Conservation (phyloP, 2,888 invertebrate genomes). For the Drosophila kuntzei region DNA sequence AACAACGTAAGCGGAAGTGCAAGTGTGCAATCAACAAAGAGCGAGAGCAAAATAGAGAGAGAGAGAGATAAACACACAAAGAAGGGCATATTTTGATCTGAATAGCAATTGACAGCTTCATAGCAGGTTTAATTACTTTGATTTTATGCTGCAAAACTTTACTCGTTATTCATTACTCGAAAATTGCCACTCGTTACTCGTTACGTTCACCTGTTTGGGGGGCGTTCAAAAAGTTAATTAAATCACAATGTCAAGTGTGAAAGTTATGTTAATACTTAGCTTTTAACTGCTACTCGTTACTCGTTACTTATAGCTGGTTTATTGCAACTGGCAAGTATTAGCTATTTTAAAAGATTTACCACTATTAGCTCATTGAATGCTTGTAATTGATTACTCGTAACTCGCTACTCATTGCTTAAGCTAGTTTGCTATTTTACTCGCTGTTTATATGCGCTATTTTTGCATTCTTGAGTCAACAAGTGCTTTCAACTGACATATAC, state of each 20-base stretch:
- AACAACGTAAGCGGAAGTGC: constrained; percentile 65
- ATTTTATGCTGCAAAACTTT: constrained; percentile 3
- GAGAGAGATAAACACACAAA: not conserved
- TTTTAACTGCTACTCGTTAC: not conserved
- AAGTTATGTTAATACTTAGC: not conserved
- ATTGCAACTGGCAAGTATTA: too few relatives aligned
- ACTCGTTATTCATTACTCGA: constrained; percentile 8
- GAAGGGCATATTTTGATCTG: not conserved
- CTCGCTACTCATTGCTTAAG: not conserved
- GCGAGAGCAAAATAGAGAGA: not conserved
- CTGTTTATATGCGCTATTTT: not conserved
- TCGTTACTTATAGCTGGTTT: not conserved
- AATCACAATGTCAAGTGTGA: not conserved
- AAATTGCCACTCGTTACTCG: constrained; percentile 9
- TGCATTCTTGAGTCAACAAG: not conserved
- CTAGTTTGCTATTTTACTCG: not conserved
- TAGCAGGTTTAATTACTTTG: constrained; percentile 3
- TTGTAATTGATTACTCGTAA: constrained; percentile 8
- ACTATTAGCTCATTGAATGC: not conserved
- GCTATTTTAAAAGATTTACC: not conserved
- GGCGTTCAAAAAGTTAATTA: not conserved
- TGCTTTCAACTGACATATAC: not conserved
- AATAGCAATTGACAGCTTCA: constrained; percentile 10
- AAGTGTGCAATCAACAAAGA: constrained; percentile 59
- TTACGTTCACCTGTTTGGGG: not conserved